phyloP scores from a whole-genome alignment of 2,888 invertebrate genomes.

The Drosophila parthenogenetica region DNA sequence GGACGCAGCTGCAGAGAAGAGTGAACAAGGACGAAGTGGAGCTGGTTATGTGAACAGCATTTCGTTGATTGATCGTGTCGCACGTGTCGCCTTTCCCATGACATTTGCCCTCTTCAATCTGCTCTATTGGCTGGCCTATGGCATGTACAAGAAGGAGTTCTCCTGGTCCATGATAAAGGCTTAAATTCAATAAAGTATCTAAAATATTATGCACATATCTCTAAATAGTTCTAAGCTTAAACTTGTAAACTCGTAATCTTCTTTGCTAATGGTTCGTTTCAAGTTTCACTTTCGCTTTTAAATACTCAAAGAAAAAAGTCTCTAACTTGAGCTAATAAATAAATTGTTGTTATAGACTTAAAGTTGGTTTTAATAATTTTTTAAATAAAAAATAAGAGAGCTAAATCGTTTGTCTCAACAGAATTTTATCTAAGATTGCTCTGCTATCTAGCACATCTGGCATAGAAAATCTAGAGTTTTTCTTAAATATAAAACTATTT shows the following conservation, averaged over 20 bases:
- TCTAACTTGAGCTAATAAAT: conserved; percentile 6
- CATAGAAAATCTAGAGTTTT: too few relatives aligned
- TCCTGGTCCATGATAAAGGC: conserved; percentile 80
- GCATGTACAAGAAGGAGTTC: conserved; percentile 88
- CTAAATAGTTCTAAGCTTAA: not conserved
- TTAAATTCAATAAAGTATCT: conserved; percentile 18
- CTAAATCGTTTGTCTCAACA: too few relatives aligned
- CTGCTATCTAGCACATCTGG: too few relatives aligned
- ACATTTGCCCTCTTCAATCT: conserved; percentile 94
- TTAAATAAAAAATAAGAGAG: too few relatives aligned
- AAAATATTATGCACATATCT: not conserved
- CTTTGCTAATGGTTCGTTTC: not conserved
- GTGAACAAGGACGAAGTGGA: conserved; percentile 61
- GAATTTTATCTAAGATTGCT: too few relatives aligned
- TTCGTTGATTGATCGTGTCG: conserved; percentile 92
- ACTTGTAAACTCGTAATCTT: not conserved
- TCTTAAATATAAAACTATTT: too few relatives aligned
- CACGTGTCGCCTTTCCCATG: conserved; percentile 93
- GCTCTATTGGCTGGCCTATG: conserved; percentile 95
- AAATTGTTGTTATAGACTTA: conserved; percentile 17
- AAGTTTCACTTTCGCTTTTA: not conserved
- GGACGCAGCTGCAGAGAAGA: conserved; percentile 87
- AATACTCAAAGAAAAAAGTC: not conserved
- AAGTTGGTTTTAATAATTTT: too few relatives aligned
- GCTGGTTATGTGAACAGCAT: conserved; percentile 93